Evolutionary conservation across 2,113 vertebrate species (phyloP).

Genomic region (Guaruba guarouba): DNA sequence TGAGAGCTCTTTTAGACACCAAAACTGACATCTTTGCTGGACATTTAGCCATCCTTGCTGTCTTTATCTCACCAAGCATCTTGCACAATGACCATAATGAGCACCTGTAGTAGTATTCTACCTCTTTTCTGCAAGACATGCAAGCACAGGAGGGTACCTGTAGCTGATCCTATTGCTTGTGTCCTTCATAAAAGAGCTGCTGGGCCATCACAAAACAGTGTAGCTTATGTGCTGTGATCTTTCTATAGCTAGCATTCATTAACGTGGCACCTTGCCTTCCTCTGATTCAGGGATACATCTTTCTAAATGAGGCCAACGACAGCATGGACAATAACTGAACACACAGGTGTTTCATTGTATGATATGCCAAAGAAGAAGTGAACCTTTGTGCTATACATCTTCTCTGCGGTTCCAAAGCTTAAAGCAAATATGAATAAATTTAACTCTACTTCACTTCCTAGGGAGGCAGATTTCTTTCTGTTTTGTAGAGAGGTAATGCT

Average conservation of each 20-base stretch:
- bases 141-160: background rate
- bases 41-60: background rate
- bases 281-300: background rate
- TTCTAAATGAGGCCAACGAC: background rate
- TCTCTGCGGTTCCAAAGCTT: slow-evolving; percentile 25
- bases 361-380: background rate
- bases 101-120: background rate
- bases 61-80: background rate
- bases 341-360: background rate
- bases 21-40: background rate
- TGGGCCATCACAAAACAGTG: background rate
- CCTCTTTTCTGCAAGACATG: background rate
- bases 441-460: slow-evolving; percentile 16
- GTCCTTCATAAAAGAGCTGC: background rate
- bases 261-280: background rate
- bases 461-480: slow-evolving; percentile 13
- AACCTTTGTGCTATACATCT: slow-evolving; percentile 4
- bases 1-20: background rate
- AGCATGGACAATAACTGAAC: background rate
- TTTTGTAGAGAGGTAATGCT: slow-evolving; percentile 39
- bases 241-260: slow-evolving; percentile 3
- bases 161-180: background rate
- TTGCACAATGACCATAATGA: background rate
- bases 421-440: slow-evolving; percentile 60
- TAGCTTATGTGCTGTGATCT: background rate